Percentiles rank a stretch among this genome's conserved stretches.
Conservation (phyloP, 1,140 invertebrate species). For the Drosophila sp. region DNA sequence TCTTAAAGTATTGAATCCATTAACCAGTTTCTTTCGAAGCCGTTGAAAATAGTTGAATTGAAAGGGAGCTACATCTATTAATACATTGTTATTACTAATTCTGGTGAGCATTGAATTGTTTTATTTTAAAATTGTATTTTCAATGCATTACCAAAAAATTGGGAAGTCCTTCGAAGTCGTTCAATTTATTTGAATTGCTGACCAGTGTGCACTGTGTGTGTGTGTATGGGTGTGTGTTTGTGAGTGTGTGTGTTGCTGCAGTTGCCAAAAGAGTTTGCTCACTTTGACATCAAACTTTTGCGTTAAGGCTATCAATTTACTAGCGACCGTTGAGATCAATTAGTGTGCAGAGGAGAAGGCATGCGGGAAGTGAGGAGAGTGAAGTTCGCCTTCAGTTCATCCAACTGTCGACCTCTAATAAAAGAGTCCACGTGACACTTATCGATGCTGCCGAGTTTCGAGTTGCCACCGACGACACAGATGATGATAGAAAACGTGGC, state of each 20-base stretch:
- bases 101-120: too few species aligned
- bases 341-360: slow-evolving; percentile 60
- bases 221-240: neutral
- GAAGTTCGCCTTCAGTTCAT: slow-evolving; percentile 14
- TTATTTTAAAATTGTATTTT: too few species aligned
- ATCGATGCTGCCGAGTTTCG: slow-evolving; percentile 18
- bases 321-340: slow-evolving; percentile 71
- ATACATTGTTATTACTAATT: too few species aligned
- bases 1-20: too few species aligned
- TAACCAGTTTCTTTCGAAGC: too few species aligned
- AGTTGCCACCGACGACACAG: slow-evolving; percentile 11
- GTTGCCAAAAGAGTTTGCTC: slow-evolving; percentile 14
- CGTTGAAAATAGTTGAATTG: too few species aligned
- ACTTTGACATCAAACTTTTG: slow-evolving; percentile 66
- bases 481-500: too few species aligned
- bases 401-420: slow-evolving; percentile 9
- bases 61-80: too few species aligned
- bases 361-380: slow-evolving; percentile 26
- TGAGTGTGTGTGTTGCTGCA: slow-evolving; percentile 8
- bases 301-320: slow-evolving; percentile 71
- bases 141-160: too few species aligned
- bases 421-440: slow-evolving; percentile 22
- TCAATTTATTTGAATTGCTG: neutral
- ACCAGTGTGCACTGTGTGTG: slow-evolving; percentile 1
- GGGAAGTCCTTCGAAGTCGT: too few species aligned